These are phyloP conservation scores for Wasmannia auropunctata DNA, from an alignment of 1,140 invertebrate genomes.

Conservation along the genomic window DNA sequence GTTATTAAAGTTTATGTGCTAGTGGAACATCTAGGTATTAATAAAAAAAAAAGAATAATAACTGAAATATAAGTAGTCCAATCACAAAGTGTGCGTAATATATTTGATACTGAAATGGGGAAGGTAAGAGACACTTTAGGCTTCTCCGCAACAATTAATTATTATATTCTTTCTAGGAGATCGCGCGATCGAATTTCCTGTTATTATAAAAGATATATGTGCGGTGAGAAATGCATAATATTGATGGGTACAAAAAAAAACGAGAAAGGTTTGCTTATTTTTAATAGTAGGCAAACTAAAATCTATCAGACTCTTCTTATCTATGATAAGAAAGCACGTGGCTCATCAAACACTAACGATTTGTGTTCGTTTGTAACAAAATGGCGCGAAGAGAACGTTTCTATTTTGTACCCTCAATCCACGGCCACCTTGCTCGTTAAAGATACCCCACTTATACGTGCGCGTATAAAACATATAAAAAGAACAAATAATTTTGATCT, in stretches of 20 bases:
- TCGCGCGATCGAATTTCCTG: constrained; percentile 60
- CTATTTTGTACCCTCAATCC: constrained; percentile 74
- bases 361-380: constrained; percentile 58
- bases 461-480: neutral
- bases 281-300: constrained; percentile 42
- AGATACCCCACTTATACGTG: constrained; percentile 39
- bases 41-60: constrained; percentile 73
- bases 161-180: constrained; percentile 74
- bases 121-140: constrained; percentile 70
- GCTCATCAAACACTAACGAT: constrained; percentile 40
- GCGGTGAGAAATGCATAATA: constrained; percentile 64
- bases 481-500: constrained; percentile 52
- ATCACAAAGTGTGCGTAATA: constrained; percentile 81
- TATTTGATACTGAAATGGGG: constrained; percentile 78
- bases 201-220: constrained; percentile 72
- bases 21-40: constrained; percentile 79
- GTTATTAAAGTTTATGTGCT: constrained; percentile 88
- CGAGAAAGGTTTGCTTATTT: constrained; percentile 67
- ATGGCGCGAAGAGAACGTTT: constrained; percentile 59
- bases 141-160: constrained; percentile 73
- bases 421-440: constrained; percentile 70
- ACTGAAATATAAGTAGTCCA: constrained; percentile 77
- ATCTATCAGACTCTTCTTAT: constrained; percentile 53
- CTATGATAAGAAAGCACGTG: constrained; percentile 45
- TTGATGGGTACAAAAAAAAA: constrained; percentile 73